Conservation (phyloP, 2,888 invertebrate species). For the Harpalus rufipes region DNA sequence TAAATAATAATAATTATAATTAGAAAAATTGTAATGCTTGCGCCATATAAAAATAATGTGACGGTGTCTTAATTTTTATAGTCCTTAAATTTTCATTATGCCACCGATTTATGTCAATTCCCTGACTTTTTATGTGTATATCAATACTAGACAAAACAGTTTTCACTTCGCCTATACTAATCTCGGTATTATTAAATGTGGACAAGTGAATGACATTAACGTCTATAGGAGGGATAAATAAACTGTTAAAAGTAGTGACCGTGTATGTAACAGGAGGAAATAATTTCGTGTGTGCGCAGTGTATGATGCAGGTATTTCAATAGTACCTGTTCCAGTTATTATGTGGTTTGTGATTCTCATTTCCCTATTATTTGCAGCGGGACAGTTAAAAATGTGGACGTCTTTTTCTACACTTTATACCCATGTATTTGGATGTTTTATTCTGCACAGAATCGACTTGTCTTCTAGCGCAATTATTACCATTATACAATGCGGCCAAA, state of each 20-base stretch:
- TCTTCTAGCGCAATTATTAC: background rate
- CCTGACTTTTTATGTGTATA: background rate
- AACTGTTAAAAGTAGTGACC: background rate
- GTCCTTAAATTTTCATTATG: background rate
- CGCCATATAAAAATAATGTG: no score
- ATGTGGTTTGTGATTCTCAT: background rate
- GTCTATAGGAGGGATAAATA: background rate
- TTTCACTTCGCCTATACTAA: background rate
- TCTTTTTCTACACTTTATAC: slow-evolving; percentile 18
- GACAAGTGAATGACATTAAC: background rate
- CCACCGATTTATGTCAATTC: background rate
- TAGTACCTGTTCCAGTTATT: slow-evolving; percentile 2
- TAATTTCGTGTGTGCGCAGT: background rate
- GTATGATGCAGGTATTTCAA: background rate
- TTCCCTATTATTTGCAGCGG: background rate
- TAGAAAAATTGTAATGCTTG: no score
- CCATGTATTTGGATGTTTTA: slow-evolving; percentile 1
- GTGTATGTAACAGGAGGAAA: background rate
- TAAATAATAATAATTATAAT: no score
- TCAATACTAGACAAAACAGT: background rate
- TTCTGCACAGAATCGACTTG: background rate
- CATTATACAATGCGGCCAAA: slow-evolving; percentile 12
- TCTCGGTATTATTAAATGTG: background rate
- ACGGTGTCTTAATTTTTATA: background rate
- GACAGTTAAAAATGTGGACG: slow-evolving; percentile 12